Conservation (phyloP, 2,797 vertebrate genomes). For the Eulemur mongoz region DNA sequence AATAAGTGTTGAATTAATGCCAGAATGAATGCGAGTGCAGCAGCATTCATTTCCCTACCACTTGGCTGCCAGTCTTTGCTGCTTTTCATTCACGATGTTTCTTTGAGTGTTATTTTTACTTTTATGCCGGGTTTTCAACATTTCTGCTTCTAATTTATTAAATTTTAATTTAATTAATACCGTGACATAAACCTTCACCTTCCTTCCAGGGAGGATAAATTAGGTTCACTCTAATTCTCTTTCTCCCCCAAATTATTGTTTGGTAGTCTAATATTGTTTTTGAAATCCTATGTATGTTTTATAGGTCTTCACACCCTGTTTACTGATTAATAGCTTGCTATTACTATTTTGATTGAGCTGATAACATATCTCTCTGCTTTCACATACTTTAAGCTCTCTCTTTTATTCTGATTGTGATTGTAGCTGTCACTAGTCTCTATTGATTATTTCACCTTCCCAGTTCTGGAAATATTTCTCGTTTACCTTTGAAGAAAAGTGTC, state of each 20-base stretch:
- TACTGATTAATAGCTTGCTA: background rate
- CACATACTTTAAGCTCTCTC: background rate
- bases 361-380: background rate
- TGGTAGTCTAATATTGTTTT: background rate
- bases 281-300: background rate
- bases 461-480: background rate
- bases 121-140: background rate
- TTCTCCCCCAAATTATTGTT: background rate
- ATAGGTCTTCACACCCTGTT: background rate
- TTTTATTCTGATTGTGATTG: background rate
- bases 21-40: background rate
- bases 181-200: background rate
- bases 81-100: background rate
- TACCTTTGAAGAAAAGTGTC: background rate
- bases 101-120: background rate
- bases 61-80: background rate
- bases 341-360: too few relatives aligned
- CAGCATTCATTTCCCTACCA: fast-evolving
- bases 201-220: background rate
- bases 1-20: background rate
- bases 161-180: too few relatives aligned
- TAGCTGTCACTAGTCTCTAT: background rate
- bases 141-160: background rate
- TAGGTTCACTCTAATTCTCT: background rate
- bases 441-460: background rate